These are phyloP conservation scores for Iselma pallidipennis DNA, from an alignment of 2,888 invertebrate species.

Conservation along the genomic window DNA sequence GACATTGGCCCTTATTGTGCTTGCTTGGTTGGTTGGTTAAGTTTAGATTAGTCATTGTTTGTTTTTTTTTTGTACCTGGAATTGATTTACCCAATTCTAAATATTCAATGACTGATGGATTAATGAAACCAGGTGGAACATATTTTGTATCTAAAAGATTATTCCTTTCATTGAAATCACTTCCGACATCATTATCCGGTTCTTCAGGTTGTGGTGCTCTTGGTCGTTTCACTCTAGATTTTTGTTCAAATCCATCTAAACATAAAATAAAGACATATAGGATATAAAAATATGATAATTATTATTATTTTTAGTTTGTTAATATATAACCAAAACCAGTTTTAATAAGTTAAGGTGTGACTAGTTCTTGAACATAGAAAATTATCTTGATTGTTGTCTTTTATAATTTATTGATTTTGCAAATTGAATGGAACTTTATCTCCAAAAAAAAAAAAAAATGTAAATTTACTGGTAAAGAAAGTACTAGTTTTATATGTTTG, in stretches of 20 bases:
- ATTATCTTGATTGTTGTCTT: too few relatives aligned
- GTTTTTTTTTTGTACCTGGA: conserved; percentile 64
- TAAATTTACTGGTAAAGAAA: too few relatives aligned
- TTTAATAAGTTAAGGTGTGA: too few relatives aligned
- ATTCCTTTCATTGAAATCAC: conserved; percentile 54
- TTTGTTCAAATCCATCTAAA: conserved; percentile 66
- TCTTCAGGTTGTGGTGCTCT: conserved; percentile 56
- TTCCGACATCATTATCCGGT: conserved; percentile 51
- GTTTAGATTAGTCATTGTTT: not conserved
- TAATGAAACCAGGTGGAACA: conserved; percentile 78
- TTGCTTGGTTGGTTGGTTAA: not conserved
- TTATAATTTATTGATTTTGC: too few relatives aligned
- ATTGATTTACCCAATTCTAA: conserved; percentile 87
- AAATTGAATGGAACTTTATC: too few relatives aligned
- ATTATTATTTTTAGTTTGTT: too few relatives aligned
- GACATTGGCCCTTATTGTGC: not conserved
- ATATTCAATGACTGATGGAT: conserved; percentile 83
- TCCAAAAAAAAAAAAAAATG: too few relatives aligned
- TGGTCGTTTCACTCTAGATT: conserved; percentile 65
- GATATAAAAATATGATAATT: too few relatives aligned
- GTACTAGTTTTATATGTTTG: too few relatives aligned
- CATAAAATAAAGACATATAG: conserved; percentile 28
- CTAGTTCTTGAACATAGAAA: too few relatives aligned
- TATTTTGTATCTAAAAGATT: conserved; percentile 53
- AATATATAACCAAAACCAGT: too few relatives aligned